A percentile compares a stretch with the other conserved stretches of the same genome.
Evolutionary conservation across 2,888 invertebrate genomes (phyloP).

Genomic region (Priocnemis perturbator): DNA sequence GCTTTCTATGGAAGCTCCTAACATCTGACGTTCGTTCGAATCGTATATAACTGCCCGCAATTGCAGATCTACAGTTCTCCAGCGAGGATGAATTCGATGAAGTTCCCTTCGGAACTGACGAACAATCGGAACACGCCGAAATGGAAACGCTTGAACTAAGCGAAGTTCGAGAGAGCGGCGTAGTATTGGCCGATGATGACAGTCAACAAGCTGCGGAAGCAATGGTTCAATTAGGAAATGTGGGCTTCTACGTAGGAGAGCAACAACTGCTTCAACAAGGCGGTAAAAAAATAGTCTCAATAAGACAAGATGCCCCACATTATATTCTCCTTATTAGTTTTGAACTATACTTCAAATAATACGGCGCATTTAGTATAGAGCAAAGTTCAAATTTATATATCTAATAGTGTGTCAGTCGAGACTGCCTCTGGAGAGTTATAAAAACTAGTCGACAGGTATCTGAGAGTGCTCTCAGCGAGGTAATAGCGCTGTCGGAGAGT

Average conservation of each 20-base stretch:
- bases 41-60: conserved; percentile 20
- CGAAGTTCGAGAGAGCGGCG: conserved; percentile 65
- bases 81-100: conserved; percentile 84
- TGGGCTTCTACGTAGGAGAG: conserved; percentile 80
- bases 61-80: conserved; percentile 82
- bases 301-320: conserved; percentile 1
- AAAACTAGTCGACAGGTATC: no score
- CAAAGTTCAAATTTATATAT: no score
- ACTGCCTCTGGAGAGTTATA: no score
- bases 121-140: conserved; percentile 71
- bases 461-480: no score
- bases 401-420: no score
- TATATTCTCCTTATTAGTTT: no score
- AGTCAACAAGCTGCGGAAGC: conserved; percentile 85
- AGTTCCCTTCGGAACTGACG: conserved; percentile 78
- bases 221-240: conserved; percentile 84
- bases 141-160: conserved; percentile 66
- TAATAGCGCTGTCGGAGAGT: no score
- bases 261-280: conserved; percentile 71
- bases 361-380: no score
- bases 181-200: conserved; percentile 77
- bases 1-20: neutral
- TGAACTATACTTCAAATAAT: neutral
- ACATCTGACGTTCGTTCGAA: neutral
- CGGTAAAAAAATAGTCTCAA: conserved; percentile 46